phyloP scores from a whole-genome alignment of 1,140 invertebrate species.

The Drosophila persimilis region DNA sequence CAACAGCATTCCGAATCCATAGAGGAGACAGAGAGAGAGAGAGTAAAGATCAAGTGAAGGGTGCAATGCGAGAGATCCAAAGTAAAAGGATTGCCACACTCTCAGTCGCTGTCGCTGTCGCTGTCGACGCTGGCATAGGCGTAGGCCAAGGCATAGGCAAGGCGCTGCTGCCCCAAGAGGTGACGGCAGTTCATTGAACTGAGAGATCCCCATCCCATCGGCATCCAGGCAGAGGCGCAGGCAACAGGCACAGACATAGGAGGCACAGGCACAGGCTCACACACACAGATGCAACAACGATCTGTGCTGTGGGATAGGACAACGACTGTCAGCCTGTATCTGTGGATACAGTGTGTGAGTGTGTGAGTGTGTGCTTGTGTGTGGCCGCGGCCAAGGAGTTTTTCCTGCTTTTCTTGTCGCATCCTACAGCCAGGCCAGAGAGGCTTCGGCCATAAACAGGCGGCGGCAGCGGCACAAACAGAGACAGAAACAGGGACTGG shows the following conservation, averaged over 20 bases:
- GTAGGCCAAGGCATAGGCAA: constrained; percentile 32
- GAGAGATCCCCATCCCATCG: neutral
- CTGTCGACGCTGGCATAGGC: constrained; percentile 17
- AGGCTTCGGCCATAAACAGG: constrained; percentile 38
- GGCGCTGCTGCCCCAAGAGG: constrained; percentile 71
- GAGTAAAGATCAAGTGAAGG: constrained; percentile 74
- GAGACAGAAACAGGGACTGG: constrained; percentile 18
- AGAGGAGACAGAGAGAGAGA: constrained; percentile 1
- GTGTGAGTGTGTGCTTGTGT: constrained; percentile 2
- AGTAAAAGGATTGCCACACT: constrained; percentile 68
- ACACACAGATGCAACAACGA: constrained; percentile 10
- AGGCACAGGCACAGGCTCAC: constrained; percentile 30
- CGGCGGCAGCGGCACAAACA: constrained; percentile 11
- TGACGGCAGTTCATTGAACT: constrained; percentile 77
- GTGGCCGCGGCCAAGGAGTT: constrained; percentile 65
- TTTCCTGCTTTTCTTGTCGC: constrained; percentile 79
- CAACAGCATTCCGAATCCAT: constrained; percentile 37
- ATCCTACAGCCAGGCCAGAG: constrained; percentile 56
- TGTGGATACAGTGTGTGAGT: neutral
- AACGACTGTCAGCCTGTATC: constrained; percentile 38
- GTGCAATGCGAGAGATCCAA: constrained; percentile 65
- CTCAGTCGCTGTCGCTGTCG: constrained; percentile 19
- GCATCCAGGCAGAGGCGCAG: constrained; percentile 28
- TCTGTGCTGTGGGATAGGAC: constrained; percentile 51
- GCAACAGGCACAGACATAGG: constrained; percentile 5